Base-by-base conservation (phyloP, 2,888 invertebrate species). In the Metellina segmentata region DNA sequence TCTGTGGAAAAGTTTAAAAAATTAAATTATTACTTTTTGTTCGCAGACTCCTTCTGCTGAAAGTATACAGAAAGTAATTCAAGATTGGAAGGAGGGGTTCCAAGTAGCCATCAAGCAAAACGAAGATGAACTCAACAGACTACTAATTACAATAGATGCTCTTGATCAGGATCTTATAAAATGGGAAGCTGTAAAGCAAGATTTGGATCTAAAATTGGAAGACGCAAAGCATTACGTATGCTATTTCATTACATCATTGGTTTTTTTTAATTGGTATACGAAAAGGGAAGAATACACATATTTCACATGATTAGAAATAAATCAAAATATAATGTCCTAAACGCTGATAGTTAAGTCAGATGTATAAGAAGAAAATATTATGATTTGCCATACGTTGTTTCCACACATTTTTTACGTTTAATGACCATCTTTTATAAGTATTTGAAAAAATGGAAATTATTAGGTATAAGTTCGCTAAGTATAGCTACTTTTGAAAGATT, bases 21-120 rank as follows among this genome's bases (percentile, higher is more conserved):
- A 34, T 2, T 34, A 34, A 34, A 4, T 34, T 19, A n/a, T 19
- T 34, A 74, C 19, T 74, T 74, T 74, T 74, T 34, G 6, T 48
- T 77, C n/a, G 49, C 51, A 82, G 71, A 19, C 20, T 70, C 70
- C 81, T 9, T 77, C 4, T 53, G 74, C 20, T 61, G 61, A 61
- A 16, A 61, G 16, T 1, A 61, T 61, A 13, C n/a, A 83, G 16
- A 74, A 20, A 20, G 7, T 74, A 53, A 49, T 77, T 0, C 13
- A 85, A 0, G 19, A 77, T 6, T 85, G 77, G 77, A 77, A 77
- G 20, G 49, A 20, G 0, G 51, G 34, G 1, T 48, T 75, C 8
- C 52, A 85, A 34, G 11, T 77, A 19, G 49, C 16, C 5, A 72
- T 85, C 7, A 48, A 77, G 9, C 11, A 69, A 52, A 85, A 85